phyloP scores from a whole-genome alignment of 2,113 vertebrate genomes.

The Pica pica region DNA sequence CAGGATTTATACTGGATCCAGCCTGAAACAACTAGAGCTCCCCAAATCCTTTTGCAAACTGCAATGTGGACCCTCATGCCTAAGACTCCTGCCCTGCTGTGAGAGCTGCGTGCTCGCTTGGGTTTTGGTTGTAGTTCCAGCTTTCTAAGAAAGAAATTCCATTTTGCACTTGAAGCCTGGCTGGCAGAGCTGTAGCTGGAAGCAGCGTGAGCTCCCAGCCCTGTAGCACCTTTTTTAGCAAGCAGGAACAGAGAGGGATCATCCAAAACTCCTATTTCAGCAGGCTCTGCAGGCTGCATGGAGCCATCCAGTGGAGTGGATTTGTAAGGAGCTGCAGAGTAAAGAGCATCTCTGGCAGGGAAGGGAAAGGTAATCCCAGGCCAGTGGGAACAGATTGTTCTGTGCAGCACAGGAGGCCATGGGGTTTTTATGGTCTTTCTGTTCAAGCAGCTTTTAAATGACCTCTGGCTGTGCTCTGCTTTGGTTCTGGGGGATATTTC shows the following conservation, averaged over 20 bases:
- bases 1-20: background rate
- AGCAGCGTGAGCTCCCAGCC: background rate
- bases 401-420: background rate
- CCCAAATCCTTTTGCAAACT: background rate
- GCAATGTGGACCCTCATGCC: fast-evolving
- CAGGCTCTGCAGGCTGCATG: background rate
- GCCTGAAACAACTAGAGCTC: background rate
- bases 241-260: background rate
- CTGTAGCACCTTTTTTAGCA: background rate
- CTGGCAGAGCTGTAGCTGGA: background rate
- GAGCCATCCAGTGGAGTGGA: slow-evolving; percentile 17
- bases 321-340: background rate
- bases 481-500: background rate
- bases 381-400: background rate
- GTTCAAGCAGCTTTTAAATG: background rate
- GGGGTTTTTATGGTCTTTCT: background rate
- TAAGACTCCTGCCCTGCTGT: fast-evolving
- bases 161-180: background rate
- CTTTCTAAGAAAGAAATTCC: background rate
- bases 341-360: background rate
- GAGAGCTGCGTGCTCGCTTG: fast-evolving
- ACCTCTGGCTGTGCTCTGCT: background rate
- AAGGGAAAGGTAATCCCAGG: background rate
- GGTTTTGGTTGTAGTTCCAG: background rate
- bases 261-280: fast-evolving